Evolutionary conservation across 2,888 invertebrate species (phyloP).

Genomic region (Uropetala carovei): DNA sequence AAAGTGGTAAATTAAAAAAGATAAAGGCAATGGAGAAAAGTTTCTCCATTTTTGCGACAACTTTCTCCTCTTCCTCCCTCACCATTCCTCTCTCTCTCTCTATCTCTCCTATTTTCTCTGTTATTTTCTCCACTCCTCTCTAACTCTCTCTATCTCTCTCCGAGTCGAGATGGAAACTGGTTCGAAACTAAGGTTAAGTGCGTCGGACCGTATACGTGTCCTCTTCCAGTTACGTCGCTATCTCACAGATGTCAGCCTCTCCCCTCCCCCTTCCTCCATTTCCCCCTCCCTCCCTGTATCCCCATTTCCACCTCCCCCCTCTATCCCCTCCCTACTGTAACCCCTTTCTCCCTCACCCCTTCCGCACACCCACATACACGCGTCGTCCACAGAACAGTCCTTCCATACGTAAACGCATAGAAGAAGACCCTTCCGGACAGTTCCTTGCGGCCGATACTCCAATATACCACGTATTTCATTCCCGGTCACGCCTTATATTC

Average conservation of each 20-base stretch:
- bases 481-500: too few relatives aligned
- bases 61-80: conserved; percentile 10
- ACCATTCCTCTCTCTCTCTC: not conserved
- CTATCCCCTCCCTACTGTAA: too few relatives aligned
- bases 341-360: too few relatives aligned
- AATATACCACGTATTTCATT: too few relatives aligned
- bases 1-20: conserved; percentile 49
- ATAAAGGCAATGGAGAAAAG: not conserved
- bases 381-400: too few relatives aligned
- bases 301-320: too few relatives aligned
- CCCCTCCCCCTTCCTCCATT: not conserved
- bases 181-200: not conserved
- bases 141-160: not conserved
- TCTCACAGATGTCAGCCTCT: too few relatives aligned
- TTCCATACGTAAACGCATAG: too few relatives aligned
- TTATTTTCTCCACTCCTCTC: not conserved
- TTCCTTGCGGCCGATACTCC: too few relatives aligned
- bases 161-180: not conserved
- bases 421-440: too few relatives aligned
- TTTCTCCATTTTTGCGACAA: conserved; percentile 42
- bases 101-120: not conserved
- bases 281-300: not conserved
- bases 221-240: not conserved
- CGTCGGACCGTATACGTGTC: not conserved
- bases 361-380: too few relatives aligned